These are phyloP conservation scores for Scrobipalpa costella DNA, from an alignment of 2,888 invertebrate genomes.

Conservation along the genomic window DNA sequence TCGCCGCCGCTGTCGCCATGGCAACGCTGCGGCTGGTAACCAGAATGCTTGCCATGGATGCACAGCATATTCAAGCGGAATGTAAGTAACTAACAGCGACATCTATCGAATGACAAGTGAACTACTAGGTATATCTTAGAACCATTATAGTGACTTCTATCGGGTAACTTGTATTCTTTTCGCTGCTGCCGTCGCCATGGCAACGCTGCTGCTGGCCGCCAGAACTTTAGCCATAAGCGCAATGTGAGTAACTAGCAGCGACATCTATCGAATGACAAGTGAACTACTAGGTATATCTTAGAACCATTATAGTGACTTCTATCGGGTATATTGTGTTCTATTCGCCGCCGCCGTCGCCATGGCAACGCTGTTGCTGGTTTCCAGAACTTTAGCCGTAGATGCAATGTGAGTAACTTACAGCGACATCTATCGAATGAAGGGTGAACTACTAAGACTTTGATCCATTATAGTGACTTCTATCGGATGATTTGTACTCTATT, in stretches of 20 bases:
- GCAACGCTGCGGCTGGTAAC: constrained; percentile 57
- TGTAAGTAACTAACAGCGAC: constrained; percentile 43
- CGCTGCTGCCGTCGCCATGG: constrained; percentile 70
- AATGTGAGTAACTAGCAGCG: constrained; percentile 42
- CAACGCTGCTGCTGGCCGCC: constrained; percentile 54
- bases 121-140: too few relatives aligned
- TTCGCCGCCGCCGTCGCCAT: constrained; percentile 70
- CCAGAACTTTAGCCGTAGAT: constrained; percentile 38
- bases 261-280: too few relatives aligned
- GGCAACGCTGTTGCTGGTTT: constrained; percentile 57
- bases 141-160: too few relatives aligned
- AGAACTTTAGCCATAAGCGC: constrained; percentile 37
- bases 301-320: too few relatives aligned
- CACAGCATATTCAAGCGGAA: constrained; percentile 36
- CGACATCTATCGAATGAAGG: too few relatives aligned
- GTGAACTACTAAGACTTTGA: too few relatives aligned
- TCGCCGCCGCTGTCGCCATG: constrained; percentile 69
- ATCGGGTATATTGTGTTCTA: too few relatives aligned
- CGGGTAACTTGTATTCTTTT: too few relatives aligned
- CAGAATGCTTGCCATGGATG: constrained; percentile 40
- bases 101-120: too few relatives aligned
- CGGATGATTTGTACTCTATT: too few relatives aligned
- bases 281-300: too few relatives aligned
- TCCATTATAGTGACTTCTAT: too few relatives aligned
- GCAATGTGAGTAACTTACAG: constrained; percentile 43